Base-by-base conservation (phyloP, 1,140 invertebrate genomes). In the Drosophila littoralis region DNA sequence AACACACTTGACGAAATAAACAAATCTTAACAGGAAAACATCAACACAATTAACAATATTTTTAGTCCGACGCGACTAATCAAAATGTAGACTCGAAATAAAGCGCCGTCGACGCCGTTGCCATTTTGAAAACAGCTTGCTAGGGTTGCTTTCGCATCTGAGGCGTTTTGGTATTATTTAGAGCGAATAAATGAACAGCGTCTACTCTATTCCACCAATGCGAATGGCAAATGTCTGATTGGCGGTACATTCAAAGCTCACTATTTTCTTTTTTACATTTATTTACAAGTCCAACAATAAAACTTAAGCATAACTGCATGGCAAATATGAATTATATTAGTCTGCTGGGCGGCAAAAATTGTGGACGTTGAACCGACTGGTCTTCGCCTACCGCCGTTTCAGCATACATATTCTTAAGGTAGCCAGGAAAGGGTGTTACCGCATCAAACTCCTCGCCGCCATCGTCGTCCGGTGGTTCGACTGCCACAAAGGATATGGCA, bases 401-500 rank as follows among this genome's bases (percentile, higher is more conserved):
- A n/a, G 81, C 82, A 54, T 91, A 91, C 65, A 90, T 88, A 55
- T 71, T 90, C 38, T 91, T 92, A 7, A 92, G 75, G 10, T 92
- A 92, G 9, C 92, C 92, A 6, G 92, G 92, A 59, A 92, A 92
- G 0, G 91, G 91, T 0, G 92, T 92, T 0, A 84, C 84, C 0
- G 77, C 67, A 38, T 92, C 91, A 28, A 86, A 79, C 28, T 90
- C 86, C 15, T 92, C 91, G 7, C 75, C 79, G 2, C 48, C 75
- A n/a, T 88, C 74, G 6, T 90, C 81, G 7, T 86, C 91, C 0
- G 89, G 91, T 0, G 93, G 94, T 69, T 96, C 95, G 0, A 97
- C 94, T 0, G 96, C 96, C 54, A 95, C 94, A 83, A 97, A 98
- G 0, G 96, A 95, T 0, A 97, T 96, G 4, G 97, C 96, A 85